Evolutionary conservation across 2,888 invertebrate genomes (phyloP).

Genomic region (Sarcophaga caerulescens): DNA sequence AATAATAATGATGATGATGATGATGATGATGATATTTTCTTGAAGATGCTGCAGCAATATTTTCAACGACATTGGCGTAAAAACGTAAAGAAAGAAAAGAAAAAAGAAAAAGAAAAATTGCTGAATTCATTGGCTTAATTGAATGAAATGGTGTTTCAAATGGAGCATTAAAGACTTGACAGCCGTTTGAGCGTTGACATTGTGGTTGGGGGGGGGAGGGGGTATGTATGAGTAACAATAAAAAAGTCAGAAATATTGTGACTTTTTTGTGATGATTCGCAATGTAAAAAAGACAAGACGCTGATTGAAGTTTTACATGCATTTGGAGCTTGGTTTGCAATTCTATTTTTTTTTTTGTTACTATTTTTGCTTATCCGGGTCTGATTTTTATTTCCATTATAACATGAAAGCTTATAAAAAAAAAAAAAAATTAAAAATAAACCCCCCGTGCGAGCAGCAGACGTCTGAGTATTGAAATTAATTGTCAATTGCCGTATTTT

Average conservation of each 20-base stretch:
- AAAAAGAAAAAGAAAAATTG: slow-evolving; percentile 33
- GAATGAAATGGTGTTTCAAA: slow-evolving; percentile 79
- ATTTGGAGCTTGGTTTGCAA: slow-evolving; percentile 31
- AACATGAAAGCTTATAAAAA: neutral
- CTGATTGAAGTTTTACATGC: slow-evolving; percentile 66
- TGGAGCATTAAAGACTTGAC: slow-evolving; percentile 78
- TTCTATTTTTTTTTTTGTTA: slow-evolving; percentile 28
- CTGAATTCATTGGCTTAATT: slow-evolving; percentile 79
- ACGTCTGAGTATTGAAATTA: slow-evolving; percentile 65
- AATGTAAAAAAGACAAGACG: slow-evolving; percentile 69
- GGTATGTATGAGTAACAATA: slow-evolving; percentile 45
- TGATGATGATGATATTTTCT: slow-evolving; percentile 29
- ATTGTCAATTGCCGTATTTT: slow-evolving; percentile 74
- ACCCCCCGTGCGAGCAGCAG: slow-evolving; percentile 25
- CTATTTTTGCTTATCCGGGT: neutral
- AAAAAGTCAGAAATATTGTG: slow-evolving; percentile 60
- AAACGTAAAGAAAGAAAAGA: neutral
- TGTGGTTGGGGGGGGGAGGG: slow-evolving; percentile 39
- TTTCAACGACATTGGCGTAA: slow-evolving; percentile 11
- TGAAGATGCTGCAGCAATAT: slow-evolving; percentile 24
- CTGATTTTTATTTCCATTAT: slow-evolving; percentile 46
- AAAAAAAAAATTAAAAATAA: neutral
- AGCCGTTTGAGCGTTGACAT: slow-evolving; percentile 56
- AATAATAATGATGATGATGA: neutral
- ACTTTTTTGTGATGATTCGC: slow-evolving; percentile 61